Conservation (phyloP, 2,888 invertebrate genomes). For the Conops quadrifasciatus region DNA sequence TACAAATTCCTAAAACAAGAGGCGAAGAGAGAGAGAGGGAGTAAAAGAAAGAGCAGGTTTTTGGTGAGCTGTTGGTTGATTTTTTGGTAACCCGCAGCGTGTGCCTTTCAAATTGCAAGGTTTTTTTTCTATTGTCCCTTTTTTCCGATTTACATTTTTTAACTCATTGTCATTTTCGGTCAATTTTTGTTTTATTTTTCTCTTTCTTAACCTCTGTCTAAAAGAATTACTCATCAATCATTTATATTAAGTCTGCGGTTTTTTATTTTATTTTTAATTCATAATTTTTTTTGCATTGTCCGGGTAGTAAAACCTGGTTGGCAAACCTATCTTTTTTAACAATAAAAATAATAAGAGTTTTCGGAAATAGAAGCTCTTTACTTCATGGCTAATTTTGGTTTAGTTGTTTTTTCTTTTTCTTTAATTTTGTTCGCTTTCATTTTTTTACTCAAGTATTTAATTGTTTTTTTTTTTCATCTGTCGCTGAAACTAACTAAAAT, state of each 20-base stretch:
- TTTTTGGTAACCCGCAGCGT: conserved; percentile 26
- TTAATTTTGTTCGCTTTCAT: not conserved
- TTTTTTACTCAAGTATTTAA: conserved; percentile 5
- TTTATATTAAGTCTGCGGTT: conserved; percentile 17
- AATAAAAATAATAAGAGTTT: no score
- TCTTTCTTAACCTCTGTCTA: conserved; percentile 15
- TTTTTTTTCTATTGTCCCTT: not conserved
- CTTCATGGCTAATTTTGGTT: not conserved
- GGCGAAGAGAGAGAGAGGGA: not conserved
- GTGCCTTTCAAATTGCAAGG: not conserved
- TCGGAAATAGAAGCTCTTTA: no score
- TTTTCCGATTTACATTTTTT: not conserved
- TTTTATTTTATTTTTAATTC: not conserved
- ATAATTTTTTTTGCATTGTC: no score
- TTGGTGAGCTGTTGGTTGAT: not conserved
- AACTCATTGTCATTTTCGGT: not conserved
- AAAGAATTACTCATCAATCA: conserved; percentile 27
- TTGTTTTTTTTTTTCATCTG: conserved; percentile 11
- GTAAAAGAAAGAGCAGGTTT: not conserved
- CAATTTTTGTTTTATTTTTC: not conserved
- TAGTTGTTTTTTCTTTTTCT: not conserved
- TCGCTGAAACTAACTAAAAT: no score
- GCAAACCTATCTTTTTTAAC: no score
- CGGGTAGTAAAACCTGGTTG: no score
- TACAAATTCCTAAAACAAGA: no score